These are phyloP conservation scores for Leptopilina syphax DNA, from an alignment of 2,888 invertebrate species.

Conservation along the genomic window DNA sequence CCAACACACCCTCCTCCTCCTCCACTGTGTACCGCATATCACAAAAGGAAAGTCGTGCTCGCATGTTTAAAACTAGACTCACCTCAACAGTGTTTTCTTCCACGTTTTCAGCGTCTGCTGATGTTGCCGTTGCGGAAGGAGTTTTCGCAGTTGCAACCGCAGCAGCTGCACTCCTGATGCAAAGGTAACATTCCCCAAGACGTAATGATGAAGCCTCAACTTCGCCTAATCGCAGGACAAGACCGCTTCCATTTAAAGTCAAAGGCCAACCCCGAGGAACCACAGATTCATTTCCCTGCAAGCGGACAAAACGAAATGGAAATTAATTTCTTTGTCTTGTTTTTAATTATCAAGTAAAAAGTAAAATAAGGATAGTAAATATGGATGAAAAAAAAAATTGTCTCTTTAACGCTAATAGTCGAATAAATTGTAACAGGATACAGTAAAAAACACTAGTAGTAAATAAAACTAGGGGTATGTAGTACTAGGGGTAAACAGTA, in stretches of 20 bases:
- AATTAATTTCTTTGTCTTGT: neutral
- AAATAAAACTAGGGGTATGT: too few species aligned
- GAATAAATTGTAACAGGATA: too few species aligned
- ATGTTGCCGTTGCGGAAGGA: constrained; percentile 56
- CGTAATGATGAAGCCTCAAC: constrained; percentile 81
- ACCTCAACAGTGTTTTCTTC: constrained; percentile 73
- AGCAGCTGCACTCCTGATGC: constrained; percentile 77
- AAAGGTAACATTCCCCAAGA: constrained; percentile 83
- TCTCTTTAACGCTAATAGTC: too few species aligned
- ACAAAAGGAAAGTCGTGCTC: constrained; percentile 48
- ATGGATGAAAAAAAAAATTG: too few species aligned
- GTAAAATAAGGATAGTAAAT: too few species aligned
- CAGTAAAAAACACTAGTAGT: too few species aligned
- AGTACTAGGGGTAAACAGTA: too few species aligned
- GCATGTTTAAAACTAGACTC: constrained; percentile 57
- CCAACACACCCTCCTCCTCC: too few species aligned
- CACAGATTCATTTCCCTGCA: constrained; percentile 79
- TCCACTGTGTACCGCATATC: neutral
- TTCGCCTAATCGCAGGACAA: constrained; percentile 82
- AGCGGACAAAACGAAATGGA: constrained; percentile 48
- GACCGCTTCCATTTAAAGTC: constrained; percentile 80
- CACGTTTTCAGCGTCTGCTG: constrained; percentile 65
- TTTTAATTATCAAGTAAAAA: too few species aligned
- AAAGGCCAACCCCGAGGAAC: constrained; percentile 83
- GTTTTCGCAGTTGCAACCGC: constrained; percentile 57